Evolutionary conservation across 2,888 invertebrate genomes (phyloP).

Genomic region (Leptopilina drosophilae): DNA sequence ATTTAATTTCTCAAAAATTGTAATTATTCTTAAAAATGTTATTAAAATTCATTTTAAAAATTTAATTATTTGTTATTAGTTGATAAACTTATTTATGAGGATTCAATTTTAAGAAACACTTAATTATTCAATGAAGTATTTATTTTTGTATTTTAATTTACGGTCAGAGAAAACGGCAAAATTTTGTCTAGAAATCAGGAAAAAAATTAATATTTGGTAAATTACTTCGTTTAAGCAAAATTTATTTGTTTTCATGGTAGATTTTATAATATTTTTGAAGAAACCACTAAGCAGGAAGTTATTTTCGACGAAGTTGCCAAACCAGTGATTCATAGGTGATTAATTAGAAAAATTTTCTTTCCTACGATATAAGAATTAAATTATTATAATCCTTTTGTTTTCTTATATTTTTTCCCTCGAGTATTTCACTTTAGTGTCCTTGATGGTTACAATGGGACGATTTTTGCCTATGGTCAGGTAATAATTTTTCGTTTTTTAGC

Average conservation of each 20-base stretch:
- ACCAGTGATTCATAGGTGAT: conserved; percentile 78
- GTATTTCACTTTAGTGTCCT: conserved; percentile 73
- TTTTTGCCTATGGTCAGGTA: conserved; percentile 80
- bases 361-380: neutral
- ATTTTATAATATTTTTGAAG: conserved; percentile 78
- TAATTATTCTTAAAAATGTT: too few relatives aligned
- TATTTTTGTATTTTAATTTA: too few relatives aligned
- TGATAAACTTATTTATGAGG: too few relatives aligned
- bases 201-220: too few relatives aligned
- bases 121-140: too few relatives aligned
- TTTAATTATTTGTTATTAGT: too few relatives aligned
- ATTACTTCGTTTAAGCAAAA: conserved; percentile 16
- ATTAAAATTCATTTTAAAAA: too few relatives aligned
- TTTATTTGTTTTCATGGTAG: conserved; percentile 63
- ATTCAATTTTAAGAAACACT: too few relatives aligned
- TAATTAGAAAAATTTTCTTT: neutral
- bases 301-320: conserved; percentile 77
- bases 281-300: conserved; percentile 72
- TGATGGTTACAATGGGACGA: conserved; percentile 79
- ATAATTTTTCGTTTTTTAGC: conserved; percentile 13
- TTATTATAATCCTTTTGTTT: neutral
- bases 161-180: too few relatives aligned
- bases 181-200: too few relatives aligned
- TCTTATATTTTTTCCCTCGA: conserved; percentile 22
- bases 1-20: too few relatives aligned